Evolutionary conservation across 2,113 vertebrate species (phyloP).

Genomic region (Pterocles gutturalis): DNA sequence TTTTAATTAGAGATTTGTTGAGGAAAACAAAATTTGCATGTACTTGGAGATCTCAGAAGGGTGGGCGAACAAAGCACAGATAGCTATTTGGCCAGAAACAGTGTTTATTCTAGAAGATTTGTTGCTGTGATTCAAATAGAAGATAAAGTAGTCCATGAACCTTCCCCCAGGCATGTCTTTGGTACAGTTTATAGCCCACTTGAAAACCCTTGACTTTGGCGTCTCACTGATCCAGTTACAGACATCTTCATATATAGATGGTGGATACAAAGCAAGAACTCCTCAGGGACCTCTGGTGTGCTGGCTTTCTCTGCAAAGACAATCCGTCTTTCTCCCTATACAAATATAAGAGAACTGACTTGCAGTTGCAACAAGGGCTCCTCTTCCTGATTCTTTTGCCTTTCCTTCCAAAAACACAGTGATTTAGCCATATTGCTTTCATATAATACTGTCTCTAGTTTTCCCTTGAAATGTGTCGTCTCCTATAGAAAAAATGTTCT

Average conservation of each 20-base stretch:
- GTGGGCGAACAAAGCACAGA: background rate
- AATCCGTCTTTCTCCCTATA: rapidly evolving
- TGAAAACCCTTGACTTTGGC: background rate
- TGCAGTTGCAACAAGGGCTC: background rate
- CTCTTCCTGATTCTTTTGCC: background rate
- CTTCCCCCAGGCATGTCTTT: background rate
- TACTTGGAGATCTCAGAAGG: background rate
- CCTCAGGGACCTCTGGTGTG: background rate
- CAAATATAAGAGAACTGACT: background rate
- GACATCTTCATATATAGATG: background rate
- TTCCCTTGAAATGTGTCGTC: background rate
- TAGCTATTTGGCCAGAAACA: conserved; percentile 22
- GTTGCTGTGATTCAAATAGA: background rate
- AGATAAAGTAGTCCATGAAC: conserved; percentile 23
- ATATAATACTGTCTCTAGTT: background rate
- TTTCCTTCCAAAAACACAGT: background rate
- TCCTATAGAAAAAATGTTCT: background rate
- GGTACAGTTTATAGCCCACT: conserved; percentile 3
- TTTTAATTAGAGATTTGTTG: background rate
- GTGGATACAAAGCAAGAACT: background rate
- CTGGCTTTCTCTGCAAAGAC: background rate
- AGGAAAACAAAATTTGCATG: background rate
- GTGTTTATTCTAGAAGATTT: conserved; percentile 47
- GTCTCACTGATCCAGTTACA: background rate
- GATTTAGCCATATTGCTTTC: background rate